These are phyloP conservation scores for Pandemis cinnamomeana DNA, from an alignment of 2,888 invertebrate genomes.

Conservation along the genomic window DNA sequence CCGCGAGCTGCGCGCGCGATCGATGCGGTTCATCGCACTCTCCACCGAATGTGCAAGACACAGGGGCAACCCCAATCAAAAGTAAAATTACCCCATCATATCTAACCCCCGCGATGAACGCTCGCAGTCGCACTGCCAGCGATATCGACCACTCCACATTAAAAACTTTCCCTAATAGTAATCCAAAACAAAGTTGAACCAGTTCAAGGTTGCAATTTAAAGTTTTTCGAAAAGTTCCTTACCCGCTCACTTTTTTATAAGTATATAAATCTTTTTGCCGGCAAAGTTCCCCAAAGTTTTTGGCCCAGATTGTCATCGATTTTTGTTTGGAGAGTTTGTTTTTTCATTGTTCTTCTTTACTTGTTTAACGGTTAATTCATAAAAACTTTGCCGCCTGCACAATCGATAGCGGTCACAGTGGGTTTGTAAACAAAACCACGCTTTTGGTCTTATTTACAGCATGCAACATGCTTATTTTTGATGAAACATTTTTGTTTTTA, in stretches of 20 bases:
- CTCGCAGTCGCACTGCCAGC: conserved; percentile 52
- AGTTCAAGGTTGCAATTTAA: conserved; percentile 86
- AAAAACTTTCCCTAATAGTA: conserved; percentile 82
- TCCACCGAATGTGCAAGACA: conserved; percentile 59
- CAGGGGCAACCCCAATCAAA: conserved; percentile 58
- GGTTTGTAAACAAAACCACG: conserved; percentile 71
- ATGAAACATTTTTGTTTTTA: background rate
- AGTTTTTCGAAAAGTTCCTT: conserved; percentile 84
- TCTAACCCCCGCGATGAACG: conserved; percentile 64
- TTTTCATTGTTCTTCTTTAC: conserved; percentile 85
- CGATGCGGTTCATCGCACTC: conserved; percentile 75
- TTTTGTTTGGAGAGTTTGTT: conserved; percentile 85
- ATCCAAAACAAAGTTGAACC: conserved; percentile 82
- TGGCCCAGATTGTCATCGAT: conserved; percentile 86
- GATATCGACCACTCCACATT: conserved; percentile 72
- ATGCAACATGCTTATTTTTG: background rate
- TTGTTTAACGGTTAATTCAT: conserved; percentile 85
- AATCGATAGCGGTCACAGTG: conserved; percentile 75
- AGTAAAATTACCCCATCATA: conserved; percentile 65
- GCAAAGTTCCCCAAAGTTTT: conserved; percentile 82
- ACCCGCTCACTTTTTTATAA: conserved; percentile 83
- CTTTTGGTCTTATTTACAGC: conserved; percentile 7
- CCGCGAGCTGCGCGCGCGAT: conserved; percentile 63
- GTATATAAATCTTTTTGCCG: conserved; percentile 85
- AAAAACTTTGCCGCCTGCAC: conserved; percentile 81